Percentiles rank a stretch among this genome's conserved stretches.
Evolutionary conservation across 2,113 vertebrate genomes (phyloP).

Genomic region (Telmatochromis bifrenatus): DNA sequence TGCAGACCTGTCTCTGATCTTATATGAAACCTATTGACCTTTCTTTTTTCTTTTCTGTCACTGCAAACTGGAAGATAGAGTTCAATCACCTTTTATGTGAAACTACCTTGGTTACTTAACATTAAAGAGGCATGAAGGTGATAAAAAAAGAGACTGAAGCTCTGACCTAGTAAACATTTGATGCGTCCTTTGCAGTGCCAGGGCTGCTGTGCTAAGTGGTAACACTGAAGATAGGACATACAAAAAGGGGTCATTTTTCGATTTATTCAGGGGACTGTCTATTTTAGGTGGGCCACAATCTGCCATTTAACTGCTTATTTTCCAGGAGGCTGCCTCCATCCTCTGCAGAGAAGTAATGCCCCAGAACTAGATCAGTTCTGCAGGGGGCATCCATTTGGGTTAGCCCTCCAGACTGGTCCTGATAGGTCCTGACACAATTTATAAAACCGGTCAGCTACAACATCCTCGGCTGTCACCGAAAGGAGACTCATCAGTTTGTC

Average conservation of each 20-base stretch:
- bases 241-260: constrained; percentile 21
- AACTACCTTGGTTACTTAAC: not conserved
- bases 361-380: constrained; percentile 23
- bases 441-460: not conserved
- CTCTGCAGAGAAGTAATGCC: not conserved
- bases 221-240: not conserved
- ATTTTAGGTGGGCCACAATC: constrained; percentile 31
- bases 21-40: not conserved
- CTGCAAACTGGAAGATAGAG: not conserved
- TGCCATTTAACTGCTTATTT: constrained; percentile 20
- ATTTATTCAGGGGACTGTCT: constrained; percentile 23
- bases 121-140: not conserved
- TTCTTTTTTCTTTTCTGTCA: not conserved
- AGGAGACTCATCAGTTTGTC: not conserved
- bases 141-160: not conserved
- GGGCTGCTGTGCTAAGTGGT: not conserved
- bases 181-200: not conserved
- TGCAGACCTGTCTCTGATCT: not conserved
- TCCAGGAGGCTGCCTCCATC: constrained; percentile 1
- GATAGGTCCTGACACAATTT: not conserved
- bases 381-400: constrained; percentile 14
- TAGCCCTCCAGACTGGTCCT: not conserved
- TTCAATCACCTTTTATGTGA: not conserved
- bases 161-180: constrained; percentile 22
- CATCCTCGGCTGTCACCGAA: not conserved